A percentile compares a stretch with the other conserved stretches of the same genome.
Evolutionary conservation across 2,888 invertebrate species (phyloP).

Genomic region (Polylopha cassiicola): DNA sequence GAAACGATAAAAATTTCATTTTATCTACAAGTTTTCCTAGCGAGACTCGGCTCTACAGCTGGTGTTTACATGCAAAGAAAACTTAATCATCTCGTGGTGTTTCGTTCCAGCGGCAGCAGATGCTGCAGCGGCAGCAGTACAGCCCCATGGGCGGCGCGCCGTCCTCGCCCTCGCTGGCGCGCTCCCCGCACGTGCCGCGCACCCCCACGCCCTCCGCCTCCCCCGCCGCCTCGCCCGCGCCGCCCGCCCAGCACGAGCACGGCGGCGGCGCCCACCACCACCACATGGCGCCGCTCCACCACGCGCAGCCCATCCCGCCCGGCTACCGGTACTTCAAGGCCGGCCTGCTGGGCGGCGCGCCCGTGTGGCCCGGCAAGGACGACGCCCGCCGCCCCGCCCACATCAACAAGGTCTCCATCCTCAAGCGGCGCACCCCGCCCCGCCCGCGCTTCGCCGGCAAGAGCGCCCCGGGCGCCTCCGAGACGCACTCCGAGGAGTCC

Average conservation of each 20-base stretch:
- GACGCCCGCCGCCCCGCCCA: conserved; percentile 53
- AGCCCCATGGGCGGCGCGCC: conserved; percentile 75
- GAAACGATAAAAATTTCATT: too few relatives aligned
- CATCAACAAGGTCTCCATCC: conserved; percentile 76
- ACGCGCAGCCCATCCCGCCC: conserved; percentile 75
- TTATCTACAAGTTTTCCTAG: too few relatives aligned
- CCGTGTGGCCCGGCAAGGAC: conserved; percentile 78
- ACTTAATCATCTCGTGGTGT: conserved; percentile 2
- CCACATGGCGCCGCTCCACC: conserved; percentile 71
- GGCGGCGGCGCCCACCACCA: conserved; percentile 67
- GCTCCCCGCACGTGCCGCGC: conserved; percentile 76
- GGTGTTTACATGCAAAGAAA: too few relatives aligned
- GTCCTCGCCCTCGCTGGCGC: conserved; percentile 74
- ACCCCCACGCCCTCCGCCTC: conserved; percentile 63
- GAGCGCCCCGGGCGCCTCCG: conserved; percentile 37
- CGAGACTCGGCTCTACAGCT: too few relatives aligned
- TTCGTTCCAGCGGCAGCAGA: conserved; percentile 58
- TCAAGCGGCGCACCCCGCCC: conserved; percentile 79
- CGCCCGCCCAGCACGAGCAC: conserved; percentile 42
- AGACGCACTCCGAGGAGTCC: conserved; percentile 40
- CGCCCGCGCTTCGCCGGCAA: conserved; percentile 61
- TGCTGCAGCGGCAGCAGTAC: conserved; percentile 70
- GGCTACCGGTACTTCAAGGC: conserved; percentile 79
- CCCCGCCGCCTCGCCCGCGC: conserved; percentile 63
- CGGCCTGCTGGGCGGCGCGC: conserved; percentile 81